phyloP scores from a whole-genome alignment of 2,113 vertebrate species.

The Peromyscus polionotus region DNA sequence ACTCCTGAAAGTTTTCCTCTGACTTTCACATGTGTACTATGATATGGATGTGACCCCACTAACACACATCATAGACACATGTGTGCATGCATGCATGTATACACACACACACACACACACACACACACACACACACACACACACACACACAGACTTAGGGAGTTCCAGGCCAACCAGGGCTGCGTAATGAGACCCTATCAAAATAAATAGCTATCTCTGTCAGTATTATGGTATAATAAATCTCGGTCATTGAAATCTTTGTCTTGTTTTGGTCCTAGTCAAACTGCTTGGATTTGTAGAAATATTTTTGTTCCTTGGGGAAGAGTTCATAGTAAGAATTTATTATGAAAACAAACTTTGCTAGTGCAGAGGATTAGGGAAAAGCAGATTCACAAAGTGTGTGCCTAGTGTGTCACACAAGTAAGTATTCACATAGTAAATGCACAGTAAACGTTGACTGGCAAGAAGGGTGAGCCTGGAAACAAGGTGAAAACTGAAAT shows the following conservation, averaged over 20 bases:
- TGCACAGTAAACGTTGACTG: not conserved
- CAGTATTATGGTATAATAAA: not conserved
- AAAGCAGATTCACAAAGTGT: not conserved
- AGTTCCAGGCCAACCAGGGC: not conserved
- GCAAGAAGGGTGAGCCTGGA: not conserved
- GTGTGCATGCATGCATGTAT: no score
- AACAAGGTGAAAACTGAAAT: not conserved
- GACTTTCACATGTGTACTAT: not conserved
- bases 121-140: not conserved
- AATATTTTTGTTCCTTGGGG: not conserved
- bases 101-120: not conserved
- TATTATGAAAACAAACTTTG: not conserved
- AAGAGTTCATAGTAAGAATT: not conserved
- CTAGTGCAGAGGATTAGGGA: not conserved
- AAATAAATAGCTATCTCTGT: not conserved
- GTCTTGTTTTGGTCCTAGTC: not conserved
- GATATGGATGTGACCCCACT: not conserved
- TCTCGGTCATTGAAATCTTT: not conserved
- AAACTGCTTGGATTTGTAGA: not conserved
- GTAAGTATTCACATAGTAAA: not conserved
- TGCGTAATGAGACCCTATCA: not conserved
- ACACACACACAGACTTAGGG: not conserved
- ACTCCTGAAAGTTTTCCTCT: not conserved
- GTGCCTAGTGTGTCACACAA: not conserved
- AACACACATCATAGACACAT: not conserved